A percentile compares a stretch with the other conserved stretches of the same genome.
Conservation (phyloP, 2,797 vertebrate genomes). For the Clarias laeviceps region DNA sequence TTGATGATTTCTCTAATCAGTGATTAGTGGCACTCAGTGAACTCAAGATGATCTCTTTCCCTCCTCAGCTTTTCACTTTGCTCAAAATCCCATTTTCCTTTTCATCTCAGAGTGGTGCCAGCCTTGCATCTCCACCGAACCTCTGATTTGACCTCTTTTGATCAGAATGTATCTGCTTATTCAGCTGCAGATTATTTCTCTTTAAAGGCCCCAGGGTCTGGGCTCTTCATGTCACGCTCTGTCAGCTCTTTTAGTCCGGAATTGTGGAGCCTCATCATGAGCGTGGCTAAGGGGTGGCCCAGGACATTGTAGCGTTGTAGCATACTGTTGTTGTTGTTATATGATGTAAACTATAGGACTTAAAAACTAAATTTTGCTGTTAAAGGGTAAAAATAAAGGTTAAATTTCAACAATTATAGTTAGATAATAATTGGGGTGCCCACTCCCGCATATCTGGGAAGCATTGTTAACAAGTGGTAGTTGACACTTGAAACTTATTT, state of each 20-base stretch:
- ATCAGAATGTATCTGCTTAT: slow-evolving; percentile 41
- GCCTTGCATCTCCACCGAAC: slow-evolving; percentile 17
- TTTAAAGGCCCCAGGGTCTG: slow-evolving; percentile 4
- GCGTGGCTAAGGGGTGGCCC: not conserved
- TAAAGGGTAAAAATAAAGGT: too few species aligned
- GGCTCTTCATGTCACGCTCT: slow-evolving; percentile 2
- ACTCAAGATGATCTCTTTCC: slow-evolving; percentile 20
- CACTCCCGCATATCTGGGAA: not conserved
- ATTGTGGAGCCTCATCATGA: not conserved
- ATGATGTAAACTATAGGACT: too few species aligned
- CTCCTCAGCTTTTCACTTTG: not conserved
- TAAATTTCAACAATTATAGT: too few species aligned
- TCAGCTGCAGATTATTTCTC: slow-evolving; percentile 24
- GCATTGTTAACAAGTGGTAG: not conserved
- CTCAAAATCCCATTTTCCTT: not conserved
- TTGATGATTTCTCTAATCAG: slow-evolving; percentile 40
- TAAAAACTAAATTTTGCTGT: too few species aligned
- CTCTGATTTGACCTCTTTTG: slow-evolving; percentile 26
- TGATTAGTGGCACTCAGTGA: slow-evolving; percentile 27
- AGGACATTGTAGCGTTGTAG: not conserved
- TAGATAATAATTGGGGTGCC: too few species aligned
- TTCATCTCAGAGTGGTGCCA: not conserved
- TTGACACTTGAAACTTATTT: too few species aligned
- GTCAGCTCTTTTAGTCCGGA: slow-evolving; percentile 24
- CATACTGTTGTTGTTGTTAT: not conserved